These are phyloP conservation scores for Hyposoter didymator DNA, from an alignment of 2,888 invertebrate species.

Conservation along the genomic window DNA sequence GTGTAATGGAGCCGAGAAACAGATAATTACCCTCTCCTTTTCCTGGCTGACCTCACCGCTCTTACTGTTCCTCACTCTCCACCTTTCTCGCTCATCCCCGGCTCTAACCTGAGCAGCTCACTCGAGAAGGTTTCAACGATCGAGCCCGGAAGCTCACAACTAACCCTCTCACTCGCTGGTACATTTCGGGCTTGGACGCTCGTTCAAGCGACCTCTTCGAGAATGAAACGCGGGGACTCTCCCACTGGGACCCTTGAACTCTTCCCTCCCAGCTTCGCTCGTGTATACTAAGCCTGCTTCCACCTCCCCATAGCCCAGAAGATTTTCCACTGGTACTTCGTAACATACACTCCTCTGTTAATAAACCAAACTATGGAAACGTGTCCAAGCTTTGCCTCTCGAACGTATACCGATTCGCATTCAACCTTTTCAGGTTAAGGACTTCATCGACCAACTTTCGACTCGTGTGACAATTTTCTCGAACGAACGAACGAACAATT, in stretches of 20 bases:
- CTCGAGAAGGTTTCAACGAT: slow-evolving; percentile 54
- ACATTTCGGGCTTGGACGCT: slow-evolving; percentile 53
- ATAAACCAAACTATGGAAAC: slow-evolving; percentile 58
- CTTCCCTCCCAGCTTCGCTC: slow-evolving; percentile 64
- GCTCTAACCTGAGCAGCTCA: slow-evolving; percentile 46
- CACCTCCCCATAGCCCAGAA: not conserved
- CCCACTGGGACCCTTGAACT: slow-evolving; percentile 68
- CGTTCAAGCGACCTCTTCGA: slow-evolving; percentile 58
- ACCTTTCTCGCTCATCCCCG: slow-evolving; percentile 3
- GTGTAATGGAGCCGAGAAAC: slow-evolving; percentile 81
- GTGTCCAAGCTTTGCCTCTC: slow-evolving; percentile 38
- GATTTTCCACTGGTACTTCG: slow-evolving; percentile 1
- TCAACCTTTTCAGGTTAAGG: slow-evolving; percentile 19
- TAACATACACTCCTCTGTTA: slow-evolving; percentile 21
- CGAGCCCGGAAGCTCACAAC: slow-evolving; percentile 33
- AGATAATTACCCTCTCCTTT: slow-evolving; percentile 79
- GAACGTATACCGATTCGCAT: slow-evolving; percentile 15
- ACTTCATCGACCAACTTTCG: slow-evolving; percentile 15
- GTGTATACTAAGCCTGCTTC: slow-evolving; percentile 1
- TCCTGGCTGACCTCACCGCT: slow-evolving; percentile 52
- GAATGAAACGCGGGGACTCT: slow-evolving; percentile 66
- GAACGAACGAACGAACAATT: not conserved
- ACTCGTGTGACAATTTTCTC: not conserved
- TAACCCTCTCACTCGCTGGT: slow-evolving; percentile 44
- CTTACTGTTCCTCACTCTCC: slow-evolving; percentile 48